Conservation (phyloP, 2,888 invertebrate species). For the Eueremaeus valkanovi region DNA sequence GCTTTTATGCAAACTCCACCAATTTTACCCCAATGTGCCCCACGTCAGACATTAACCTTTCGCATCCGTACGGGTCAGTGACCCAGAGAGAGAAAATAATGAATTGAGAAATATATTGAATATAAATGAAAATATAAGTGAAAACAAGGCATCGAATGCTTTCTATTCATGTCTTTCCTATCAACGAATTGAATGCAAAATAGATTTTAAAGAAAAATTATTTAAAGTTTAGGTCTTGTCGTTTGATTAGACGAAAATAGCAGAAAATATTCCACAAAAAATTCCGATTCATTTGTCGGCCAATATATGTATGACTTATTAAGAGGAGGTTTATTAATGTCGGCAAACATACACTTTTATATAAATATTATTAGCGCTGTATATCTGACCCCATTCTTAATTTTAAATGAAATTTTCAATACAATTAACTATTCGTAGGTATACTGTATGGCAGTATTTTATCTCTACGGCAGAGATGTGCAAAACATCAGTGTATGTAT, state of each 20-base stretch:
- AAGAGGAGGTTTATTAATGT: slow-evolving; percentile 20
- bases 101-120: too few relatives aligned
- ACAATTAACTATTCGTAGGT: background rate
- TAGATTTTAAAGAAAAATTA: too few relatives aligned
- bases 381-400: slow-evolving; percentile 17
- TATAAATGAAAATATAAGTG: background rate
- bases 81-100: too few relatives aligned
- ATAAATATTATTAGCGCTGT: background rate
- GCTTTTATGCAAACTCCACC: background rate
- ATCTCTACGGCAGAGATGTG: background rate
- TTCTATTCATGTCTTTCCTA: too few relatives aligned
- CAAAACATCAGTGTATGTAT: too few relatives aligned
- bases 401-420: slow-evolving; percentile 31
- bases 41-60: too few relatives aligned
- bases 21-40: too few relatives aligned
- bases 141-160: too few relatives aligned
- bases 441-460: background rate
- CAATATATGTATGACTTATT: slow-evolving; percentile 18
- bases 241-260: background rate
- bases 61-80: too few relatives aligned
- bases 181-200: too few relatives aligned
- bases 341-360: background rate
- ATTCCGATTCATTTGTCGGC: background rate
- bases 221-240: background rate
- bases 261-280: background rate